Base-by-base conservation (phyloP, 2,888 invertebrate genomes). In the Omphaloscelis lunosa region DNA sequence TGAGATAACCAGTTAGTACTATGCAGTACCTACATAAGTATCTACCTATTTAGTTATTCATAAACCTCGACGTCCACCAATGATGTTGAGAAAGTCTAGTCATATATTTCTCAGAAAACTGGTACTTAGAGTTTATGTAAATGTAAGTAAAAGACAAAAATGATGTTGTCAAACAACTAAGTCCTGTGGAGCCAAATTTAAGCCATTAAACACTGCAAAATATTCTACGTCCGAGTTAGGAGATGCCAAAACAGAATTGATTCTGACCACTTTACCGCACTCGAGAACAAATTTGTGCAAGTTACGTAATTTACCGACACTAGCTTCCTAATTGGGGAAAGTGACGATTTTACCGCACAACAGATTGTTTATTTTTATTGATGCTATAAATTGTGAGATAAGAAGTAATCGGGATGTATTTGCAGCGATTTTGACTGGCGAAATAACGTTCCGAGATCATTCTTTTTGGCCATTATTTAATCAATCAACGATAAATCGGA, bases 251-350 rank as follows among this genome's bases (percentile, higher is more conserved):
- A 29, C 67, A 66, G 5, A 73, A 80, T 61, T 56, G 45, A 66
- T 70, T 61, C 27, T 67, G 48, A 70, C 66, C 69, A 61, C 59
- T 41, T 56, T 66, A 20, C 20, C 29, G 45, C 5, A 41, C 15
- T 72, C 27, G 9, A 61, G 41, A 15, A 23, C 48, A 56, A 70
- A 66, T 71, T 59, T 15, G n/a, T 45, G 5, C 23, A 51, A 29
- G 23, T 82, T 76, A 77, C 67, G 62, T 71, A 82, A 80, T 67
- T 67, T n/a, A 29, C 61, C 27, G 39, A 67, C 15, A 61, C 27
- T 41, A 58, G 51, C 48, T 63, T 58, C 77, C 23, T 45, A 51
- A 70, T 63, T 27, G 39, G 71, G 51, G 83, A 68, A 82, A 77
- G 71, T 68, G 39, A 45, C n/a, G 5, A 61, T 63, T 68, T 11